phyloP scores from a whole-genome alignment of 1,140 invertebrate species.

The Neotoxoptera formosana region DNA sequence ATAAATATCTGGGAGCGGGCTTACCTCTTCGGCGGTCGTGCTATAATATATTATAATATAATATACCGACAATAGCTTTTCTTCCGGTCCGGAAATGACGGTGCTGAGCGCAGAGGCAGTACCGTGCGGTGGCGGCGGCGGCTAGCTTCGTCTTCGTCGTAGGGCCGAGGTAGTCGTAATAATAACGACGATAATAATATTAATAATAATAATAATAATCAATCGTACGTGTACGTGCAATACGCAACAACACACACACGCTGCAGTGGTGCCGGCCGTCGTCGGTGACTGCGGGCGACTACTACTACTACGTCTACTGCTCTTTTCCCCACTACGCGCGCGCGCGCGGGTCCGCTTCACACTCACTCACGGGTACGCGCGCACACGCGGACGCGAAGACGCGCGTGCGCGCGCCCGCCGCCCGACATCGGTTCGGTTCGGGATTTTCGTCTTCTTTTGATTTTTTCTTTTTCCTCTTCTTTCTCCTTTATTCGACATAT shows the following conservation, averaged over 20 bases:
- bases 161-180: not conserved
- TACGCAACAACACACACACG: not conserved
- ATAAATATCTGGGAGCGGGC: not conserved
- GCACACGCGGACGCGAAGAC: not conserved
- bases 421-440: constrained; percentile 5
- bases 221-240: constrained; percentile 3
- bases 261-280: constrained; percentile 42
- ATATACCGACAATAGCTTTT: not conserved
- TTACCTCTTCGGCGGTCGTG: not conserved
- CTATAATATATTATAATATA: no score
- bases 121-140: no score
- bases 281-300: constrained; percentile 49
- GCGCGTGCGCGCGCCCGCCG: not conserved
- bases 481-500: not conserved
- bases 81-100: not conserved
- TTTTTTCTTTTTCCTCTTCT: not conserved
- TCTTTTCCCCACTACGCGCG: constrained; percentile 37
- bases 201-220: constrained; percentile 13
- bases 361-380: not conserved
- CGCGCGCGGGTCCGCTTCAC: not conserved
- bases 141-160: not conserved
- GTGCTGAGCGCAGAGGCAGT: not conserved
- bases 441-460: constrained; percentile 28
- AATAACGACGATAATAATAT: not conserved
- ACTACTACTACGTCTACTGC: constrained; percentile 18